Conservation (phyloP, 1,140 invertebrate genomes). For the Nasonia longicornis region DNA sequence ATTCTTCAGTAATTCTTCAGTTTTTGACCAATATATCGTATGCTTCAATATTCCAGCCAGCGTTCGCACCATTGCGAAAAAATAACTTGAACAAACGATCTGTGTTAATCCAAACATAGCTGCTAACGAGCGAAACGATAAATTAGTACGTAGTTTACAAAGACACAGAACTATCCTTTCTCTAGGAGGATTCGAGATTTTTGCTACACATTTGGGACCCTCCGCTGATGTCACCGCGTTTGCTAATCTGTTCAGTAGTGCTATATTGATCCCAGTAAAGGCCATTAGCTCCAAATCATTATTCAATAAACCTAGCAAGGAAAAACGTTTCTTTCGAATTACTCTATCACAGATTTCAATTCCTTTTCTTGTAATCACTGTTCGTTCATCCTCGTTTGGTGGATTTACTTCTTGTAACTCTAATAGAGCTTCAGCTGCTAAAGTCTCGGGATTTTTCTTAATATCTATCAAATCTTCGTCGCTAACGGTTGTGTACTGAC, state of each 20-base stretch:
- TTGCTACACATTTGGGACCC: neutral
- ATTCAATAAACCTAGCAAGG: slow-evolving; percentile 13
- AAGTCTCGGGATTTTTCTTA: slow-evolving; percentile 11
- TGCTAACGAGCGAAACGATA: slow-evolving; percentile 18
- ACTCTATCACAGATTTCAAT: slow-evolving; percentile 34
- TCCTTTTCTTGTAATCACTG: slow-evolving; percentile 14
- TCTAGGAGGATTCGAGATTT: slow-evolving; percentile 5
- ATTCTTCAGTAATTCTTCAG: slow-evolving; percentile 25
- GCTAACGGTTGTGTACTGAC: slow-evolving; percentile 3
- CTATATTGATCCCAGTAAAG: slow-evolving; percentile 33
- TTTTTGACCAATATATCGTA: slow-evolving; percentile 33
- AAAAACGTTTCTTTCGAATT: neutral
- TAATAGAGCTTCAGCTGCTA: slow-evolving; percentile 36
- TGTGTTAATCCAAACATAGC: slow-evolving; percentile 20
- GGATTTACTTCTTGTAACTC: slow-evolving; percentile 27
- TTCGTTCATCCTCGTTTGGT: slow-evolving; percentile 15
- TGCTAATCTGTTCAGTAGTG: slow-evolving; percentile 20
- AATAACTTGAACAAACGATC: neutral
- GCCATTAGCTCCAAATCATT: slow-evolving; percentile 32
- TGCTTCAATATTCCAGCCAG: slow-evolving; percentile 17
- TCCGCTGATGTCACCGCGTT: neutral
- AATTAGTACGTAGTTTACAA: slow-evolving; percentile 35
- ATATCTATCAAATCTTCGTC: slow-evolving; percentile 15
- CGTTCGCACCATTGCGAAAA: neutral
- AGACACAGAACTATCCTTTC: slow-evolving; percentile 33